These are phyloP conservation scores for Agelastica alni DNA, from an alignment of 2,888 invertebrate species.

Conservation along the genomic window DNA sequence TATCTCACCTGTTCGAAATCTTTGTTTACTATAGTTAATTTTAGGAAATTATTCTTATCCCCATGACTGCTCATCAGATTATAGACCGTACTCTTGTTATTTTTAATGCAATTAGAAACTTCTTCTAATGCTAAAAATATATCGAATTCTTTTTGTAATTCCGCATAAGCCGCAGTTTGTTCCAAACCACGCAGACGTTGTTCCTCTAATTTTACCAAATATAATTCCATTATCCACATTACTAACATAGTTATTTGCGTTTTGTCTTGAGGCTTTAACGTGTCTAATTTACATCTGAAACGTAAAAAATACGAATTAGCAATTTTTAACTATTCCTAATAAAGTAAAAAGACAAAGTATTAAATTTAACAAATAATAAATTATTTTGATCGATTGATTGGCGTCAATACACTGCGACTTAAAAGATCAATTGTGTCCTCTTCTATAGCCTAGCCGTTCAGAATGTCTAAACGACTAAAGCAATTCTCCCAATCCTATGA, in stretches of 20 bases:
- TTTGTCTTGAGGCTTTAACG: conserved; percentile 73
- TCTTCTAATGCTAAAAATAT: conserved; percentile 72
- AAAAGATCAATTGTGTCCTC: too few relatives aligned
- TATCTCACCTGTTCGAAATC: conserved; percentile 78
- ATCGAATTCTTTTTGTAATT: conserved; percentile 77
- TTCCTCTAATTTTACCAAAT: conserved; percentile 84
- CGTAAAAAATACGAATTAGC: too few relatives aligned
- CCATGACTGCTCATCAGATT: conserved; percentile 93
- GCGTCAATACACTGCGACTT: too few relatives aligned
- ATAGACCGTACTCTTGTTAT: conserved; percentile 83
- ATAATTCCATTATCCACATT: conserved; percentile 93
- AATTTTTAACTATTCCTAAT: too few relatives aligned
- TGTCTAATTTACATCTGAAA: conserved; percentile 71
- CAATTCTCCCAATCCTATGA: too few relatives aligned
- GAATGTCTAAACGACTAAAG: too few relatives aligned
- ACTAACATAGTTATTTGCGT: conserved; percentile 92
- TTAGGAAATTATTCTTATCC: conserved; percentile 87
- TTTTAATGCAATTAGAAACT: conserved; percentile 78
- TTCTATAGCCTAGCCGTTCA: too few relatives aligned
- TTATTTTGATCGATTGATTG: too few relatives aligned
- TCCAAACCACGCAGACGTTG: conserved; percentile 60
- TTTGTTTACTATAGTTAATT: conserved; percentile 84
- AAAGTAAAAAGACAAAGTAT: too few relatives aligned
- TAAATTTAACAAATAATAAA: too few relatives aligned
- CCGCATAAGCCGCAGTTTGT: conserved; percentile 58